Evolutionary conservation across 2,888 invertebrate species (phyloP).

Genomic region (Drosophila neutralis): DNA sequence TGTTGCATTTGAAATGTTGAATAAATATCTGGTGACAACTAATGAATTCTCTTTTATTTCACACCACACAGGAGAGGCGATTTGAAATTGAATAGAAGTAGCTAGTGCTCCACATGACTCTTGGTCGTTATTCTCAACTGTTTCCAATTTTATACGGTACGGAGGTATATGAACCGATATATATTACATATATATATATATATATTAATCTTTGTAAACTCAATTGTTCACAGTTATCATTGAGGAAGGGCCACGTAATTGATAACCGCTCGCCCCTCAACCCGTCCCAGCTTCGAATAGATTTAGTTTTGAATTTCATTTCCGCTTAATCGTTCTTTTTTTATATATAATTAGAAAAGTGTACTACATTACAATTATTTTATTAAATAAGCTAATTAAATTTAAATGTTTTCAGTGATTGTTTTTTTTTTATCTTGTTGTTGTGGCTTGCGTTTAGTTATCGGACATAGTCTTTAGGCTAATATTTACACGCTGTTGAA

Average conservation of each 20-base stretch:
- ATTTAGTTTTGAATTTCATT: constrained; percentile 29
- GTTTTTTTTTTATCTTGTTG: constrained; percentile 33
- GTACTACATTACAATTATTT: constrained; percentile 74
- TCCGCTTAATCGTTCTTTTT: constrained; percentile 47
- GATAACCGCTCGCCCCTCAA: background rate
- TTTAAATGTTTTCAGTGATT: constrained; percentile 59
- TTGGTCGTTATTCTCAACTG: background rate
- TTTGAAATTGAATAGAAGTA: background rate
- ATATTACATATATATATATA: no score
- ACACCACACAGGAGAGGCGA: background rate
- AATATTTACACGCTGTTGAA: constrained; percentile 75
- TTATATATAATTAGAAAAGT: constrained; percentile 73
- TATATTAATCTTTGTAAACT: background rate
- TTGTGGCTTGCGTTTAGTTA: constrained; percentile 56
- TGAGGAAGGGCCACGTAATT: background rate
- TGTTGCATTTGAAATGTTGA: constrained; percentile 12
- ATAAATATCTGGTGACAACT: constrained; percentile 13
- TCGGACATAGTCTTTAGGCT: constrained; percentile 68
- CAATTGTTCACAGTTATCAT: background rate
- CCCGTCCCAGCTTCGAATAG: constrained; percentile 1
- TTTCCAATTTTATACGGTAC: background rate
- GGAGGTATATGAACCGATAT: background rate
- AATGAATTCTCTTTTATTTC: background rate
- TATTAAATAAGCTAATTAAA: constrained; percentile 78
- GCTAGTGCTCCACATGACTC: background rate